phyloP scores from a whole-genome alignment of 2,888 invertebrate genomes.

The Eugnorisma glareosa region DNA sequence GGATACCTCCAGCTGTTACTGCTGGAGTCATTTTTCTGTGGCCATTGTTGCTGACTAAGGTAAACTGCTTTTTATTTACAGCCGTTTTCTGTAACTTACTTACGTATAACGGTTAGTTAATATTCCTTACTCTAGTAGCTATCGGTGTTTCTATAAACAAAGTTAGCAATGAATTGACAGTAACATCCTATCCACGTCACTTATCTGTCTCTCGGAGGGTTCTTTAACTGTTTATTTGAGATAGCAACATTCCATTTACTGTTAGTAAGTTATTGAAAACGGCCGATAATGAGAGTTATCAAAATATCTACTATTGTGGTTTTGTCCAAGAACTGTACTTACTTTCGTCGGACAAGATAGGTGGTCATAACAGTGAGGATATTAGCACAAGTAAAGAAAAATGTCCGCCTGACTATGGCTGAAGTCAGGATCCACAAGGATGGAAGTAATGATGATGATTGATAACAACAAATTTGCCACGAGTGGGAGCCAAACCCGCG shows the following conservation, averaged over 20 bases:
- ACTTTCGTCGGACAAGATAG: neutral
- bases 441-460: no score
- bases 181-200: no score
- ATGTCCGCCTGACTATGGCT: neutral
- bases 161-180: no score
- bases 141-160: no score
- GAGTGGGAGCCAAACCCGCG: neutral
- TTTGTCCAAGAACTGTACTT: neutral
- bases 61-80: slow-evolving; percentile 52
- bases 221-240: no score
- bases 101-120: no score
- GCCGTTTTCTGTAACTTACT: no score
- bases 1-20: slow-evolving; percentile 68
- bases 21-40: slow-evolving; percentile 79
- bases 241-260: no score
- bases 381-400: neutral
- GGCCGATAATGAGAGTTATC: neutral
- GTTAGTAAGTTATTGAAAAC: no score
- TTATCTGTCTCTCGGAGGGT: no score
- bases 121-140: no score
- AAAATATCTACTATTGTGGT: neutral
- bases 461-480: neutral
- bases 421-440: neutral
- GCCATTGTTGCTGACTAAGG: slow-evolving; percentile 86
- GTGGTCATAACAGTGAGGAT: neutral